These are phyloP conservation scores for Spisula subtruncata DNA, from an alignment of 2,888 invertebrate species.

Conservation along the genomic window DNA sequence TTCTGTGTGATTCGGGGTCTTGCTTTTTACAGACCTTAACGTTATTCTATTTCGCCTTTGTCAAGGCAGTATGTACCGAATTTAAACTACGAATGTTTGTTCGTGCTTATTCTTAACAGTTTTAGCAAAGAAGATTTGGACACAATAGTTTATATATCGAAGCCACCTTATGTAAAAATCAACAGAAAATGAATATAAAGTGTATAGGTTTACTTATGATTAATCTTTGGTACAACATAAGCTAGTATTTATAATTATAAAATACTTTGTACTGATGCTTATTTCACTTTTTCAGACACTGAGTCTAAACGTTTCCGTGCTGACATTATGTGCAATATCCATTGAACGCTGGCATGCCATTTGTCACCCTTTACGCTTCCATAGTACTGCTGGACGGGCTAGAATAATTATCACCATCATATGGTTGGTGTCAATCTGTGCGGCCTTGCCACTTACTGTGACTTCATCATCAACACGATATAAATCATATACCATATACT, in stretches of 20 bases:
- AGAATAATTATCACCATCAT: slow-evolving; percentile 94
- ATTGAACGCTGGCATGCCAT: slow-evolving; percentile 98
- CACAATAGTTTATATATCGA: no score
- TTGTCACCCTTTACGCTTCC: slow-evolving; percentile 96
- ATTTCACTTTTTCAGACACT: slow-evolving; percentile 91
- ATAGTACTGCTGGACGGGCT: slow-evolving; percentile 94
- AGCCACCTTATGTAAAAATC: no score
- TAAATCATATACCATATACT: slow-evolving; percentile 69
- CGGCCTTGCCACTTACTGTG: slow-evolving; percentile 83
- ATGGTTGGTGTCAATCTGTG: slow-evolving; percentile 92
- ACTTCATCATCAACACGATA: slow-evolving; percentile 70
- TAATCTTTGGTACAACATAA: not conserved
- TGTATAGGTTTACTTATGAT: no score
- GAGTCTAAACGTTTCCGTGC: slow-evolving; percentile 96
- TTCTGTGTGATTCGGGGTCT: no score
- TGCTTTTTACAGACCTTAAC: no score
- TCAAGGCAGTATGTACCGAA: no score
- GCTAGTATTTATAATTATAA: not conserved
- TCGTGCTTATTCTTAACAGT: no score
- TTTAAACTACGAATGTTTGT: no score
- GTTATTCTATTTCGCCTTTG: no score
- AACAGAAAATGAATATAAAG: no score
- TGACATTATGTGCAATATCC: slow-evolving; percentile 97
- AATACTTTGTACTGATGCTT: no score
- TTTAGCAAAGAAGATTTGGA: no score